Evolutionary conservation across 1,140 invertebrate genomes (phyloP).

Genomic region (Thrips palmi): DNA sequence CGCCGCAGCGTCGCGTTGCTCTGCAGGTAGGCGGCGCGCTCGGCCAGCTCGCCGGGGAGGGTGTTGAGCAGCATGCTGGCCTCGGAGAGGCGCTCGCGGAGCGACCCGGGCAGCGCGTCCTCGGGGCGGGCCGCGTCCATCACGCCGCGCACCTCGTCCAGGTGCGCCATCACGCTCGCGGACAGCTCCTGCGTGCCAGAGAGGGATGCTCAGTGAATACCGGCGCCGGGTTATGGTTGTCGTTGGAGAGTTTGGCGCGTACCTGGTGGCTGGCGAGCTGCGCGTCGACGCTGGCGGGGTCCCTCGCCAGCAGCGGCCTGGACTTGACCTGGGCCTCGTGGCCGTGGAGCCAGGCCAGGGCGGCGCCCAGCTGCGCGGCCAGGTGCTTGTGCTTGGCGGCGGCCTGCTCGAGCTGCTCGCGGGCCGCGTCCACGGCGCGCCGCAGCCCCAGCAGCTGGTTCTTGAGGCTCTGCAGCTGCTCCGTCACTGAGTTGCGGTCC

Average conservation of each 20-base stretch:
- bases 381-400: constrained; percentile 74
- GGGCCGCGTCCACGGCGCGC: constrained; percentile 63
- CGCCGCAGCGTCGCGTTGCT: constrained; percentile 47
- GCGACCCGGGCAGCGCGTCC: constrained; percentile 51
- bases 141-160: constrained; percentile 47
- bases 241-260: no score
- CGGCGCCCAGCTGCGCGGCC: constrained; percentile 56
- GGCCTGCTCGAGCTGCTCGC: constrained; percentile 68
- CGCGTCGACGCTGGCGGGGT: constrained; percentile 56
- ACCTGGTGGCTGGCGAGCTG: constrained; percentile 63
- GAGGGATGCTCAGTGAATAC: no score
- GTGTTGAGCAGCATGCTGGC: constrained; percentile 55
- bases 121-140: constrained; percentile 49
- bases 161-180: constrained; percentile 48
- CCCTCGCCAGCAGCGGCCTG: constrained; percentile 58
- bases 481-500: constrained; percentile 71
- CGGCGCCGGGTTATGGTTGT: no score
- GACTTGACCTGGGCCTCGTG: constrained; percentile 69
- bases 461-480: constrained; percentile 70
- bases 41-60: constrained; percentile 57
- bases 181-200: constrained; percentile 32
- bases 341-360: constrained; percentile 65
- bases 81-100: constrained; percentile 68
- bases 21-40: constrained; percentile 57
- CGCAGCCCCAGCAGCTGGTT: constrained; percentile 56